These are phyloP conservation scores for Saccopteryx bilineata DNA, from an alignment of 2,113 vertebrate species.

Conservation along the genomic window DNA sequence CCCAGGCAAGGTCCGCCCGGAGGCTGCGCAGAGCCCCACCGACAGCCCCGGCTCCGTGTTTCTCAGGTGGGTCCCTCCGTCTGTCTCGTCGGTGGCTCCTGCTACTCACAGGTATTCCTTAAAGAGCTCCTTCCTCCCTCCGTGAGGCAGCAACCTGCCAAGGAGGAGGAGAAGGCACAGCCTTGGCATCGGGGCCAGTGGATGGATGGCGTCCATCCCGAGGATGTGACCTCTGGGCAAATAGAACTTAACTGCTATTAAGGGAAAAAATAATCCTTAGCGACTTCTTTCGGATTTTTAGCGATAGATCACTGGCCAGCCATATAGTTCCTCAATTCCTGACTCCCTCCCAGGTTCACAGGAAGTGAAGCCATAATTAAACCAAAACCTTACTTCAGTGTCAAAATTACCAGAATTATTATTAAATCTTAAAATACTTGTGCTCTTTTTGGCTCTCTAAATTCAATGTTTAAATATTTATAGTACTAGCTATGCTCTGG, in stretches of 20 bases:
- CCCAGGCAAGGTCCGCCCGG: neutral
- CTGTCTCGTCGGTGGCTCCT: rapidly evolving
- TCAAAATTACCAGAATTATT: neutral
- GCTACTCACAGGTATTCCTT: neutral
- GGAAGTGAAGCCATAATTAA: neutral
- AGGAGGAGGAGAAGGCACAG: neutral
- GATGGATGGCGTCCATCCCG: neutral
- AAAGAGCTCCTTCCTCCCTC: neutral
- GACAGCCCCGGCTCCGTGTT: slow-evolving; percentile 83
- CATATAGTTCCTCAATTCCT: neutral
- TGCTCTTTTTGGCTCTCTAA: neutral
- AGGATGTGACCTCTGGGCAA: neutral
- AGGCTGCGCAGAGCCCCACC: slow-evolving; percentile 60
- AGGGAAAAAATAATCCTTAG: neutral
- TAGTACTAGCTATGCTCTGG: neutral
- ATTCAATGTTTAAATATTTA: slow-evolving; percentile 3
- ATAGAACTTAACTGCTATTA: neutral
- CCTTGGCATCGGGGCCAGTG: too few relatives aligned
- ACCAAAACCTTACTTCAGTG: neutral
- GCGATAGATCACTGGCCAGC: neutral
- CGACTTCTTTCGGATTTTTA: neutral
- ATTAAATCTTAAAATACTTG: neutral
- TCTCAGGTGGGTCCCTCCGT: slow-evolving; percentile 83
- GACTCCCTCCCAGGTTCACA: neutral
- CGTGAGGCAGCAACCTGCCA: too few relatives aligned